phyloP scores from a whole-genome alignment of 2,113 vertebrate species.

The Enhydra lutris region DNA sequence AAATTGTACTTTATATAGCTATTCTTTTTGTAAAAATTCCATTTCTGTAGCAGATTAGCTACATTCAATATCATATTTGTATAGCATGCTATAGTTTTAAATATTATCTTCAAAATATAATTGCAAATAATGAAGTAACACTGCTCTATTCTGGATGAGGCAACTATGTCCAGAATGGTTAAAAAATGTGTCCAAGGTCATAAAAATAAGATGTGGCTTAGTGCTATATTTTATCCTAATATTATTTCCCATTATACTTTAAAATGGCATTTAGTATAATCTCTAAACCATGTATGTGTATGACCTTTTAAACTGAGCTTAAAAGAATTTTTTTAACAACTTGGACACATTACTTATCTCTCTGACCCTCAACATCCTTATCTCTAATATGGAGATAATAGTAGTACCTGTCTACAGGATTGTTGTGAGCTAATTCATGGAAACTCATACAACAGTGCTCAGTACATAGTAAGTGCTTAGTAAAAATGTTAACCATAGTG shows the following conservation, averaged over 20 bases:
- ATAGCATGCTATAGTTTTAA: background rate
- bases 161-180: background rate
- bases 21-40: background rate
- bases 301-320: background rate
- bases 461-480: background rate
- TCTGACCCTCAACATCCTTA: background rate
- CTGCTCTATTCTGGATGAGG: background rate
- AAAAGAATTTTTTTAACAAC: background rate
- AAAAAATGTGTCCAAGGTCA: background rate
- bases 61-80: background rate
- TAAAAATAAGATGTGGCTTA: background rate
- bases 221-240: background rate
- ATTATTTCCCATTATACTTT: background rate
- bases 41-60: background rate
- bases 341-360: background rate
- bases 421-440: background rate
- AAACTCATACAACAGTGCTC: background rate
- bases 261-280: constrained; percentile 1
- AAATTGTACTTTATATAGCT: background rate
- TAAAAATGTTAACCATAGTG: background rate
- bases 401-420: background rate
- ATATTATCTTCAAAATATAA: constrained; percentile 1
- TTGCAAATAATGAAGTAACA: background rate
- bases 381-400: background rate
- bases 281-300: background rate